Conservation (phyloP, 2,113 vertebrate genomes). For the Electrona antarctica region DNA sequence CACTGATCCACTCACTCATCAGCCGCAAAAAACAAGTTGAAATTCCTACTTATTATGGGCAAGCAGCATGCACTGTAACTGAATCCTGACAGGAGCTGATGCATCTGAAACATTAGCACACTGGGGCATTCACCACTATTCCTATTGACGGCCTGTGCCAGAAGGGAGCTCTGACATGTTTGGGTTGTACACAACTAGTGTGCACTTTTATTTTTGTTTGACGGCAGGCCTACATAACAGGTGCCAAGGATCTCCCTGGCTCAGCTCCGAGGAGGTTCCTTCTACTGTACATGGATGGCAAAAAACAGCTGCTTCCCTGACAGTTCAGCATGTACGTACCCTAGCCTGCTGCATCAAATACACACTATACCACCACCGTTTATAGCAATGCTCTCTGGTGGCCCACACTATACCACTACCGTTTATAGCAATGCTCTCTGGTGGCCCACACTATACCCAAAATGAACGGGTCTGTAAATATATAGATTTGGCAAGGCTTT, state of each 20-base stretch:
- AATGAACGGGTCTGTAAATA: slow-evolving; percentile 1
- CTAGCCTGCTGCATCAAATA: slow-evolving; percentile 34
- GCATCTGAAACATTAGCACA: slow-evolving; percentile 33
- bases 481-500: neutral
- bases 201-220: slow-evolving; percentile 8
- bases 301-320: slow-evolving; percentile 52
- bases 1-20: slow-evolving; percentile 28
- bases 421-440: slow-evolving; percentile 47
- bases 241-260: slow-evolving; percentile 53
- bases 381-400: slow-evolving; percentile 49
- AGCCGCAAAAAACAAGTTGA: slow-evolving; percentile 27
- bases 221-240: slow-evolving; percentile 37
- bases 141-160: slow-evolving; percentile 41
- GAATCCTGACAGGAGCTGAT: slow-evolving; percentile 33
- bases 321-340: slow-evolving; percentile 37
- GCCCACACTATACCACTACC: slow-evolving; percentile 27
- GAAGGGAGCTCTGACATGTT: slow-evolving; percentile 32
- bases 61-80: slow-evolving; percentile 40
- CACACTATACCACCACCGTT: slow-evolving; percentile 26
- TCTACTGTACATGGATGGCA: slow-evolving; percentile 57
- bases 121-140: slow-evolving; percentile 43
- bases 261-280: slow-evolving; percentile 34
- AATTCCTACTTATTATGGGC: slow-evolving; percentile 26
- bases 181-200: slow-evolving; percentile 15
- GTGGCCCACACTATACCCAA: slow-evolving; percentile 17